Evolutionary conservation across 1,140 invertebrate species (phyloP), one percentile per base, ranked within the genome.

Genomic region (Yoshiicerus persimilis): DNA sequence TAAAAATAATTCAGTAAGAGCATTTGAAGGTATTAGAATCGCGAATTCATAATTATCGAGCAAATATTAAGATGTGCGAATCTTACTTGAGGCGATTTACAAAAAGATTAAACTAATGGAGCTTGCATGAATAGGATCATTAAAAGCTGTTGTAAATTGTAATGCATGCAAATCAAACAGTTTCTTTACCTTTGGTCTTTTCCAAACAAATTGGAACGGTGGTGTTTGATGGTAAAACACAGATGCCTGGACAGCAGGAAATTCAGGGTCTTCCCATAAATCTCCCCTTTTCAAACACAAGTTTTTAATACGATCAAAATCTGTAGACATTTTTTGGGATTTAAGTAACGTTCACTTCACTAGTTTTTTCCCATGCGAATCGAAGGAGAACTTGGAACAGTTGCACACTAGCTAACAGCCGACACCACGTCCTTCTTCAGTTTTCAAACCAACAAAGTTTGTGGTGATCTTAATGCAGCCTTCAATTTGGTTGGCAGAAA

Each of bases 221-320:
- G 97, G 97, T 27, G 96, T 97, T 92, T 98, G 97, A 92, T 98
- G 96, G 92, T 98, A 98, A 92, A 98, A 98, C 4, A 98, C 96
- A 1, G 97, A 98, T 0, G 96, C 93, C 92, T 97, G 97, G 0
- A 95, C 95, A 0, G 97, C 96, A 10, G 96, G 96, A 93, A 98
- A 98, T 92, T 97, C 97, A 1, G 96, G 96, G 93, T 98, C 97
- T 93, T 98, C 96, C 96, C 96, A 98, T n/a, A 97, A 93, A 92
- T 96, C 95, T 11, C 95, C 96, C 87, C 95, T 94, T 93, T 96
- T 95, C 91, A 96, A 93, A 93, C 96, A 97, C 89, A 95, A 94
- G 91, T 95, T 94, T 92, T 95, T 95, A 90, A 98, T 96, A 64
- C 95, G 94, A 93, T 97, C 96, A 94, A 96, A 97, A 92, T 96